Evolutionary conservation across 2,888 invertebrate species (phyloP), one percentile per base, ranked within the genome.

Genomic region (Anorthoa munda): DNA sequence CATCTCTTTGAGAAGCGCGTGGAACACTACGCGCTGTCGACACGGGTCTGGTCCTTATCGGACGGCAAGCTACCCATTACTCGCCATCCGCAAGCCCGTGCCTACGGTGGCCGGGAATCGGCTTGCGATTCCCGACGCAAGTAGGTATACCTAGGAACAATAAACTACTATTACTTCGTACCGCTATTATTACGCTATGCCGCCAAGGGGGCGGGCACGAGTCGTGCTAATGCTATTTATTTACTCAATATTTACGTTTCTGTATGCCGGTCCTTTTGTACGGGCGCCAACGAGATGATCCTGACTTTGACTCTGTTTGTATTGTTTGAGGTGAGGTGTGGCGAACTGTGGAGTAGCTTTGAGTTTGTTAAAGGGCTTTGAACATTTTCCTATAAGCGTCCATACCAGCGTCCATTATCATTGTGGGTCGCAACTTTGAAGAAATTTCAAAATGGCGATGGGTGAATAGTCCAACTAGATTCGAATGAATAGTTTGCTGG

Each of bases 251-350:
- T 80, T 86, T 82, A 86, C 66, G 72, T 73, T 79, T 74, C 69
- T 75, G 60, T 72, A 80, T 71, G 71, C 72, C 75, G 83, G 82
- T 85, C 85, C 87, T 86, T 90, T 90, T 88, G 89, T 89, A 82
- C 74, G 68, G 83, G 81, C 87, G 85, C 88, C 88, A 89, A 89
- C 82, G 88, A 89, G 86, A 90, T 90, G 87, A 89, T 91, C 89
- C 90, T 87, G 87, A 84, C 83, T 85, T 85, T 78, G 78, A 75
- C 21, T 70, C 9, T 82, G 72, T 86, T 90, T 87, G 75, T 82
- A 77, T 78, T 85, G 79, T 21, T 46, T 26, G 21, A 31, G 12
- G 21, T 39, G 68, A 50, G 51, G 3, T n/a, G 18, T 81, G 60
- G 60, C n/a, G 31, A 18, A 1, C 59, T 39, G 11, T 60, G 21